Conservation (phyloP, 37 sponge, comb jelly and placozoan genomes). For the Theonella swinhoei region DNA sequence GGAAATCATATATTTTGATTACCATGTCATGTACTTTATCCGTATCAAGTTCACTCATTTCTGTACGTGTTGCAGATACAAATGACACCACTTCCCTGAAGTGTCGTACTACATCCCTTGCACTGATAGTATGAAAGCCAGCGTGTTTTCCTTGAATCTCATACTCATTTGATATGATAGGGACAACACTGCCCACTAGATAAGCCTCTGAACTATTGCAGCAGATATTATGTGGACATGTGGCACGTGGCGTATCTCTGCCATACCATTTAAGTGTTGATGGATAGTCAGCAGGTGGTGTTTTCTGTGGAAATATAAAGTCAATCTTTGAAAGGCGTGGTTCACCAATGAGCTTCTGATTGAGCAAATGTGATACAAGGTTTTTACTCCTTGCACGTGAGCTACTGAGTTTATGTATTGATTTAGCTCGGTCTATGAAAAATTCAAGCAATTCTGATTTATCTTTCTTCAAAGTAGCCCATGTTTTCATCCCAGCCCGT, state of each 20-base stretch:
- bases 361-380: background rate
- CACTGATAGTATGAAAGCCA: background rate
- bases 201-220: background rate
- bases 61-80: too few species aligned
- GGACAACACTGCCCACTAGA: constrained; percentile 43
- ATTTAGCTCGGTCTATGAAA: constrained; percentile 18
- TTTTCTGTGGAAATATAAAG: constrained; percentile 15
- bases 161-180: constrained; percentile 17
- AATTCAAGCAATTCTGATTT: background rate
- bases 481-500: constrained; percentile 32
- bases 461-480: constrained; percentile 12
- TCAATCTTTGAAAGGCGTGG: background rate
- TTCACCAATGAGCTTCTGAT: too few species aligned
- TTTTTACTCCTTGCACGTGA: constrained; percentile 2
- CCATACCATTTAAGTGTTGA: constrained; percentile 34
- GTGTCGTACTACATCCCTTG: background rate
- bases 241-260: background rate
- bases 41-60: background rate
- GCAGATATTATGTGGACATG: constrained; percentile 4
- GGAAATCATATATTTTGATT: background rate
- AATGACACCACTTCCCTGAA: background rate
- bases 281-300: constrained; percentile 24
- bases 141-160: background rate
- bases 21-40: background rate
- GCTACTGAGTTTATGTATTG: constrained; percentile 8